Base-by-base conservation (phyloP, 2,888 invertebrate genomes). In the Cataglyphis livida region DNA sequence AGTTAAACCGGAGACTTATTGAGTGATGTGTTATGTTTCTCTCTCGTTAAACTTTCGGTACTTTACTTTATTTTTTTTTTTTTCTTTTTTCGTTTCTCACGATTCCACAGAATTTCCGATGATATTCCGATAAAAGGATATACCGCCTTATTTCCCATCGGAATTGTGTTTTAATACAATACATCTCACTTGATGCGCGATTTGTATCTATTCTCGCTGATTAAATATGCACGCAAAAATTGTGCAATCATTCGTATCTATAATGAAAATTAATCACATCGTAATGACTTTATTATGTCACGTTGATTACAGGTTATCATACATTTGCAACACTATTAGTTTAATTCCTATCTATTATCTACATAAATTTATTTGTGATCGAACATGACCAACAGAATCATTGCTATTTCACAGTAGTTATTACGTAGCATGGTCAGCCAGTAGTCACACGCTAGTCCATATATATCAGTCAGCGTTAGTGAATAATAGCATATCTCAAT, bases 401-500 rank as follows among this genome's bases (percentile, higher is more conserved):
- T 28, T 64, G 38, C 51, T 64, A 76, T 78, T 51, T 64, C 62
- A 38, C 75, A 75, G 76, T 73, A 75, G 81, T 73, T 78, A 76
- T 81, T 38, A 28, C 78, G n/a, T 38, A 41, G 28, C 28, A 28
- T 62, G 38, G 51, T 76, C 81, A 75, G 81, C 54, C 76, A 41
- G 81, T 51, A 75, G 81, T 81, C 21, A 21, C 54, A 62, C 25
- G 62, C 78, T 59, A 44, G 44, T 32, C 28, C 59, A 44, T 71
- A 25, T 59, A 73, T 38, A 65, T 38, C 38, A 71, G 32, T 73
- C 73, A 73, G 21, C 59, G 15, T 28, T 41, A 38, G 28, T 28
- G 41, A 44, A 59, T 41, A 59, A 44, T 59, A 38, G 28, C 44
- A 41, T 28, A 81, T 25, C 18, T 81, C 62, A 48, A 81, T 75